Base-by-base conservation (phyloP, 2,888 invertebrate species). In the Tethea ocularis region DNA sequence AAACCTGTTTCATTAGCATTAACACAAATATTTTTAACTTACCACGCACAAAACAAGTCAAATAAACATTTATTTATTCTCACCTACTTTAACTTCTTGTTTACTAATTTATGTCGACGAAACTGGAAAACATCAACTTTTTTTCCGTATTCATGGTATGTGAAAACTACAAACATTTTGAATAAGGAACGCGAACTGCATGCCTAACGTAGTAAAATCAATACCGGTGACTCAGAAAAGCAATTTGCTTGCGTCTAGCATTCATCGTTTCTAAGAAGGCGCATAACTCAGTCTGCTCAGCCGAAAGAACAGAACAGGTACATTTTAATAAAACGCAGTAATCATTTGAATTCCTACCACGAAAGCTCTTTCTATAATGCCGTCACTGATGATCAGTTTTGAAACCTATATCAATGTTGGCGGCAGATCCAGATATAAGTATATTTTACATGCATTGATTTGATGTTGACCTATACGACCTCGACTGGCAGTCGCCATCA, bases 401-500 rank as follows among this genome's bases (percentile, higher is more conserved):
- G n/a, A n/a, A n/a, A n/a, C 13, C 33, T 46, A 8, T 10, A 20
- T 46, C 20, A 20, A 46, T 41, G 8, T 33, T 41, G 17, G 17
- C 41, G 5, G 15, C 41, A n/a, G 41, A 20, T 20, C 6, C n/a
- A 41, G 41, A 41, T 41, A 41, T 41, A 3, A 38, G 2, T 4
- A 11, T 38, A 46, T 17, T 20, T 46, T 70, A 72, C 62, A 59
- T 71, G 70, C 62, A 63, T 65, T 64, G 71, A 66, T 61, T 66
- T 60, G 55, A 67, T 73, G 75, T 15, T 46, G 46, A 46, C 75
- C 75, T 62, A 54, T 46, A 52, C 64, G 77, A 81, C 78, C 78
- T 76, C 69, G 67, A 71, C 63, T 66, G 67, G 53, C 57, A 61
- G 63, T 65, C 66, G 68, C 70, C 80, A 71, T 72, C 73, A 75